Conservation (phyloP, 1,140 invertebrate species). For the Aphelenchoides fujianensis region DNA sequence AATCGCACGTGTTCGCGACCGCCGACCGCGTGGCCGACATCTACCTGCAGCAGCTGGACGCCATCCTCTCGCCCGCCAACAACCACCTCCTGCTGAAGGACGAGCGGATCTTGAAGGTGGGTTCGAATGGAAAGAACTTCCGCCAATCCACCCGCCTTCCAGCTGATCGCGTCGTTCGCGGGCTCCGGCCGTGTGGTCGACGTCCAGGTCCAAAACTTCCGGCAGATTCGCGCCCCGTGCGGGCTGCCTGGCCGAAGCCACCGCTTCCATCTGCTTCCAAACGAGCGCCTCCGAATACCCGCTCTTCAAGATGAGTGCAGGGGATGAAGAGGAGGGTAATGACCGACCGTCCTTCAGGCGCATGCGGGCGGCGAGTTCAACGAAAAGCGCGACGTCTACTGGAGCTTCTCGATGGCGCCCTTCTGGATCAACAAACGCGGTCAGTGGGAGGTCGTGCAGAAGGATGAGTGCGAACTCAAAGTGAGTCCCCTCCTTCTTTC, state of each 20-base stretch:
- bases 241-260: neutral
- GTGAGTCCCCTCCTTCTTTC: neutral
- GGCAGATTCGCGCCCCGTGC: neutral
- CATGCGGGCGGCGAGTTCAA: neutral
- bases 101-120: neutral
- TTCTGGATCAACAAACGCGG: neutral
- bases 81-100: neutral
- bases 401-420: neutral
- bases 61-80: neutral
- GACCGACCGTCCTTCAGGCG: neutral
- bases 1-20: no score
- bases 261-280: neutral
- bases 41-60: neutral
- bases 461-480: neutral
- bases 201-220: neutral
- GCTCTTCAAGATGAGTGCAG: neutral
- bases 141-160: neutral
- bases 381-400: neutral
- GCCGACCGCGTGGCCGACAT: no score
- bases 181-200: neutral
- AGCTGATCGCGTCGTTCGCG: neutral
- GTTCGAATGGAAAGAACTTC: neutral
- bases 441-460: neutral
- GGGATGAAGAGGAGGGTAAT: no score
- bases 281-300: neutral